These are phyloP conservation scores for Choloepus hoffmanni DNA, from an alignment of 2,113 vertebrate species.

Conservation along the genomic window DNA sequence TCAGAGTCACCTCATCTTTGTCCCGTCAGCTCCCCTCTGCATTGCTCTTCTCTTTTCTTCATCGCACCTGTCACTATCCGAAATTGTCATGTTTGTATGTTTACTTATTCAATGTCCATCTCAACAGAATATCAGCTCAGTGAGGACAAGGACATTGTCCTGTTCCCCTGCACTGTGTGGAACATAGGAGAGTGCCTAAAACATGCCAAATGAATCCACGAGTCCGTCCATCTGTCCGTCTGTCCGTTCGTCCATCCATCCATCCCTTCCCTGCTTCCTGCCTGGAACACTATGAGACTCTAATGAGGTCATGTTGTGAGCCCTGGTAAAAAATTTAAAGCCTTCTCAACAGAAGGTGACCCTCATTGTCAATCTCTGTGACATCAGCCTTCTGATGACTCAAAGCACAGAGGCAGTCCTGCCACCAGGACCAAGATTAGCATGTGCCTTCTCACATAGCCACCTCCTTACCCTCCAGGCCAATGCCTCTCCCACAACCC, in stretches of 20 bases:
- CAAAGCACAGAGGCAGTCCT: not conserved
- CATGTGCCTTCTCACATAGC: not conserved
- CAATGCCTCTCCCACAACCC: fast-evolving
- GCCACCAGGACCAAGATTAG: not conserved
- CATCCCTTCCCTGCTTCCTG: not conserved
- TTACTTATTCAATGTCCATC: not conserved
- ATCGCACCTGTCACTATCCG: not conserved
- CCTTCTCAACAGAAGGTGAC: not conserved
- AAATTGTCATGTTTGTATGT: not conserved
- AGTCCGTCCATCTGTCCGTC: not conserved
- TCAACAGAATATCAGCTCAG: not conserved
- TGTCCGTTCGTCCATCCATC: not conserved
- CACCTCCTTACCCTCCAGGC: not conserved
- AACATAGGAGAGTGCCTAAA: not conserved
- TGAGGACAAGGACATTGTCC: not conserved
- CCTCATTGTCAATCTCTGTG: not conserved
- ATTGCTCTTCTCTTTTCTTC: fast-evolving
- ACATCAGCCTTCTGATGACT: not conserved
- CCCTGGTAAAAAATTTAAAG: not conserved
- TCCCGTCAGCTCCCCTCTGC: no score
- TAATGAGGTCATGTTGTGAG: not conserved
- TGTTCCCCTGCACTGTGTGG: not conserved
- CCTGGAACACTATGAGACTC: not conserved
- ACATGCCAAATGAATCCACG: not conserved
- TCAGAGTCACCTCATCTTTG: not conserved